Evolutionary conservation across 2,113 vertebrate species (phyloP), one percentile per base, ranked within the genome.

Genomic region (Eira barbara): DNA sequence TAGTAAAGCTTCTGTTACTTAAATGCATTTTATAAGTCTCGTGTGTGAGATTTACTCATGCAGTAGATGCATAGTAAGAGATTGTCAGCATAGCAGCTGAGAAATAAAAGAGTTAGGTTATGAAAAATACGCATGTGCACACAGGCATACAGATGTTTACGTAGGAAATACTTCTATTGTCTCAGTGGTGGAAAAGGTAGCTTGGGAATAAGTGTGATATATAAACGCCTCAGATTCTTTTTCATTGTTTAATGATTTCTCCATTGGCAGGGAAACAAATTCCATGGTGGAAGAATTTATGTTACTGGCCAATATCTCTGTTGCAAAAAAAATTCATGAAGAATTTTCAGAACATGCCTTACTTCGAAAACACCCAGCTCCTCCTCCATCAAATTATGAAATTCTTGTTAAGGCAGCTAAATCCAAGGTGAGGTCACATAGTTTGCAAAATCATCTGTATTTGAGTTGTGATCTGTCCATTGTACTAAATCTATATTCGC

Each of bases 201-300:
- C n/a, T n/a, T 91, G 12, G 86, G 29, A 91, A 45, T 78, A 91
- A 88, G n/a, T 88, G 55, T 57, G 17, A 59, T 76, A 39, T 5
- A 55, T 15, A 42, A 6, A 47, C 23, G 12, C 82, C 31, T 87
- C 55, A 63, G 18, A 36, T 89, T 91, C 23, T 89, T 21, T 94
- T 93, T 89, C 36, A 45, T 95, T 92, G n/a, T 39, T 88, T 91
- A 67, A 94, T 92, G 34, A 34, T 45, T 96, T 97, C 98, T 92
- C 4, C 73, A 13, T 98, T 97, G 88, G 39, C 81, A 99, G 99
- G 99, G 99, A 99, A 98, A 99, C 99, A 80, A 99, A 99, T 98
- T 99, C 99, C 92, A 99, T 99, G 99, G 99, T 99, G 34, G 99
- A 99, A 98, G 99, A 99, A 98, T 99, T 99, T 98, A 99, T 99